Evolutionary conservation across 2,888 invertebrate species (phyloP), one percentile per base, ranked within the genome.

Genomic region (Papilio gigon): DNA sequence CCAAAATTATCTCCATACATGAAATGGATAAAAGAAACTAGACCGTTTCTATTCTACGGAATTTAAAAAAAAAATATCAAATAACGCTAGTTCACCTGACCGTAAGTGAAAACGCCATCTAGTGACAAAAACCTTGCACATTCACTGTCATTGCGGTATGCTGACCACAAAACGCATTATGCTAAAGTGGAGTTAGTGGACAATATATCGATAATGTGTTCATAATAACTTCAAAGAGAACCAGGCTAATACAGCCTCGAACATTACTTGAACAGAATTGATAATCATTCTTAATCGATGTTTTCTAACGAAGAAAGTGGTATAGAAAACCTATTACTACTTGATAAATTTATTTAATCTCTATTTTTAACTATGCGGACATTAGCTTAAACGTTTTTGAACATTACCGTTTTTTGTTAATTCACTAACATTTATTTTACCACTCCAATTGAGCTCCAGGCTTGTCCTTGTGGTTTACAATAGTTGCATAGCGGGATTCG

Each of bases 121-220:
- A 20, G 59, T 30, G 9, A 58, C 12, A 53, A 40, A 44, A 65
- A 59, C 65, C 11, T 59, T 25, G 44, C 42, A n/a, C 14, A 66
- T 42, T 66, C 59, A 33, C 27, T n/a, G 33, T 42, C 58, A 25
- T 65, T 65, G 65, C 67, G 67, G 67, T 62, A 62, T 40, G 12
- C 20, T 40, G 53, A 61, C 50, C 67, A 67, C 67, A 67, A 61
- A 67, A 50, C 61, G 61, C 40, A 40, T 44, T 61, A 59, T 42
- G 22, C 44, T 47, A 22, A 58, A 17, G 30, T 1, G 22, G 14
- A 35, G 27, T 53, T 67, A 61, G 61, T 37, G 14, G 47, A 67
- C 42, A 67, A 61, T 50, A 40, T n/a, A 40, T 22, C 5, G 42
- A 61, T 53, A 50, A 67, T 67, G 37, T 67, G 27, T 37, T 50